phyloP scores from a whole-genome alignment of 23 tunicate species.

The Halocynthia roretzi region DNA sequence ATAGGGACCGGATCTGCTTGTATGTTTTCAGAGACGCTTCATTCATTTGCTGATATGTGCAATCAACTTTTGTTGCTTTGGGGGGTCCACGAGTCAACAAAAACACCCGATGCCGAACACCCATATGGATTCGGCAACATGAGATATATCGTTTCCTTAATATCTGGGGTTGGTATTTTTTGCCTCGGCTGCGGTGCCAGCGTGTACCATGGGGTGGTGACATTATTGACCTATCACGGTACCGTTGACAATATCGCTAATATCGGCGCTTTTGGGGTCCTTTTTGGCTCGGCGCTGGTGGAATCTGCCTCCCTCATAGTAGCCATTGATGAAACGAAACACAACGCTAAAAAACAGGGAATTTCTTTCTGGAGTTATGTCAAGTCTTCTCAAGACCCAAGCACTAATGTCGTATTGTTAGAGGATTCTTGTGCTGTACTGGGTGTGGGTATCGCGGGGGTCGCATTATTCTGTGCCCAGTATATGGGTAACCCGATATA shows the following conservation, averaged over 20 bases:
- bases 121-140: conserved; percentile 94
- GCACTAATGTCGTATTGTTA: conserved; percentile 85
- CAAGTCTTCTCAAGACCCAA: conserved; percentile 68
- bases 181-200: conserved; percentile 89
- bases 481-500: conserved; percentile 36
- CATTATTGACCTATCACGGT: conserved; percentile 23
- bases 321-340: conserved; percentile 77
- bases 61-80: conserved; percentile 79
- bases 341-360: conserved; percentile 62
- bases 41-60: conserved; percentile 85
- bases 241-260: conserved; percentile 13
- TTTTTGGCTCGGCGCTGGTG: conserved; percentile 60
- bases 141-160: conserved; percentile 90
- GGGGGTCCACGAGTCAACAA: conserved; percentile 85
- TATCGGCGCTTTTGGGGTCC: conserved; percentile 39
- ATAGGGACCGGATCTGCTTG: conserved; percentile 73
- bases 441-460: conserved; percentile 71
- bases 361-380: conserved; percentile 76
- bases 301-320: conserved; percentile 69
- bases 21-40: conserved; percentile 92
- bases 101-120: conserved; percentile 78
- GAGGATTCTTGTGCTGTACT: conserved; percentile 90
- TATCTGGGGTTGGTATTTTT: conserved; percentile 95
- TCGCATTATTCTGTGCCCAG: conserved; percentile 47
- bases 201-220: conserved; percentile 78